Evolutionary conservation across 2,797 vertebrate species (phyloP).

Genomic region (Girardinus metallicus): DNA sequence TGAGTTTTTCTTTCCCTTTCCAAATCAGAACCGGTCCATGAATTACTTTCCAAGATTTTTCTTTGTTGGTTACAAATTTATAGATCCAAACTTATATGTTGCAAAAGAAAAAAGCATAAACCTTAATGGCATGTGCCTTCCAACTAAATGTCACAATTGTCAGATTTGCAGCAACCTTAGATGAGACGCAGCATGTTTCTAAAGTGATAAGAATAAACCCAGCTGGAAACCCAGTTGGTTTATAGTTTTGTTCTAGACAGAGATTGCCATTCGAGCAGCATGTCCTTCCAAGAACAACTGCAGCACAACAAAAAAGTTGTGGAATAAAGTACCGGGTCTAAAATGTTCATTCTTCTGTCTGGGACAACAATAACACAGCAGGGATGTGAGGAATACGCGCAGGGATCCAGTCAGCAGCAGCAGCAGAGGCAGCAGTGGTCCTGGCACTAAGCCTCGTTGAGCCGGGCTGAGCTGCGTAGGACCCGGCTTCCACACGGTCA

Average conservation of each 20-base stretch:
- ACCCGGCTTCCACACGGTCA: constrained; percentile 36
- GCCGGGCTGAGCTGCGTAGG: constrained; percentile 32
- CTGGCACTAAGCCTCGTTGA: constrained; percentile 40
- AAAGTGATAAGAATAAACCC: not conserved
- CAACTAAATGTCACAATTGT: not conserved
- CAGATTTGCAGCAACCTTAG: not conserved
- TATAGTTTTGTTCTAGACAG: not conserved
- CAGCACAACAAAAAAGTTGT: not conserved
- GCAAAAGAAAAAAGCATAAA: not conserved
- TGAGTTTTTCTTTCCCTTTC: not conserved
- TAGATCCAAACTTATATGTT: not conserved
- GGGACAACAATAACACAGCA: constrained; percentile 73
- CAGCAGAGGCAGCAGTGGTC: constrained; percentile 29
- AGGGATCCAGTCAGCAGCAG: constrained; percentile 69
- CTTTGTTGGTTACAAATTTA: not conserved
- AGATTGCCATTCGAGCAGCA: not conserved
- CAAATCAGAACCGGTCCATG: not conserved
- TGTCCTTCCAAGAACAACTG: not conserved
- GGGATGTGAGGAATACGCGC: constrained; percentile 70
- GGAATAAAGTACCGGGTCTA: constrained; percentile 13
- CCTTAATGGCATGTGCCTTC: not conserved
- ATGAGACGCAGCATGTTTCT: not conserved
- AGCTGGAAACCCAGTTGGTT: not conserved
- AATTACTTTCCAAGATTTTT: not conserved
- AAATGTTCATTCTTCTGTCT: constrained; percentile 44